Conservation (phyloP, 2,113 vertebrate species). For the Crotalus tigris region DNA sequence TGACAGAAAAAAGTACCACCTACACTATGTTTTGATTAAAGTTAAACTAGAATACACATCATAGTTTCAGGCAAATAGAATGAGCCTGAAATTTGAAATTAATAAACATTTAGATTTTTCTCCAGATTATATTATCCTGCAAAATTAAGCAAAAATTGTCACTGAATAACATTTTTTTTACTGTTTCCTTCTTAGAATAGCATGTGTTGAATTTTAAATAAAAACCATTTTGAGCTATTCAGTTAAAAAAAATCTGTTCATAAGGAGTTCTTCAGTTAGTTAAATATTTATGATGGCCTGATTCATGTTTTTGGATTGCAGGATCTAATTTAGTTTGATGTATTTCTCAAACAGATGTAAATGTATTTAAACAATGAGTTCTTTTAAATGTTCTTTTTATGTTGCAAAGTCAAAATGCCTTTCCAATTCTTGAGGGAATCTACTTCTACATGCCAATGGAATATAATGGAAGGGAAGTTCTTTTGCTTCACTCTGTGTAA, state of each 20-base stretch:
- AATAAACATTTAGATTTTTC: neutral
- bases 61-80: neutral
- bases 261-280: neutral
- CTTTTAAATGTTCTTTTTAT: neutral
- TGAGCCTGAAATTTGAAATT: neutral
- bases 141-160: neutral
- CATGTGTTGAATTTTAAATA: neutral
- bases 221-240: constrained; percentile 3
- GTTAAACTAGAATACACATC: neutral
- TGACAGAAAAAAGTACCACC: neutral
- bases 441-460: neutral
- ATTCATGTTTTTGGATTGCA: constrained; percentile 1
- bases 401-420: neutral
- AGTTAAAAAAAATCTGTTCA: neutral
- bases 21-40: constrained; percentile 1
- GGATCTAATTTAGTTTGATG: constrained; percentile 15
- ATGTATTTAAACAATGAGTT: constrained; percentile 15
- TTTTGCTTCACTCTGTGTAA: neutral
- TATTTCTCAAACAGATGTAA: constrained; percentile 1
- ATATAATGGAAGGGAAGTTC: neutral
- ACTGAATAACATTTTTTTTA: neutral
- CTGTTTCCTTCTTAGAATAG: neutral
- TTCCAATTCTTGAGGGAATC: neutral
- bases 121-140: neutral
- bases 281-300: neutral